These are phyloP conservation scores for Phasianus colchicus DNA, from an alignment of 2,113 vertebrate species.

Conservation along the genomic window DNA sequence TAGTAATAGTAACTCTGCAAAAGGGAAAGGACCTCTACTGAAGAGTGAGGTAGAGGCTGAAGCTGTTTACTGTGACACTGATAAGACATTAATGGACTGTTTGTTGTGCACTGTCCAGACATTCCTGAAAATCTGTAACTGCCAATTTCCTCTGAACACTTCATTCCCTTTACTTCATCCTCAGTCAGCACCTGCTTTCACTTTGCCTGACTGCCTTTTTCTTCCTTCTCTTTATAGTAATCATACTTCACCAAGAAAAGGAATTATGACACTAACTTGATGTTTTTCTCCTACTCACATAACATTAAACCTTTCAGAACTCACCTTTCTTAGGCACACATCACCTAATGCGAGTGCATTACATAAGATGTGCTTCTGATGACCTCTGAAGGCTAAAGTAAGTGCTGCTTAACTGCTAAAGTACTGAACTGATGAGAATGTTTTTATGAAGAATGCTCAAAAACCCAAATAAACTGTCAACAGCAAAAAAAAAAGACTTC, in stretches of 20 bases:
- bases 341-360: neutral
- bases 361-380: neutral
- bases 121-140: constrained; percentile 29
- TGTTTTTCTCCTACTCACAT: neutral
- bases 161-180: neutral
- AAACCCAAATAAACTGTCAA: neutral
- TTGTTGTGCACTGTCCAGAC: constrained; percentile 5
- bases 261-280: neutral
- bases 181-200: neutral
- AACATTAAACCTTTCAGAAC: neutral
- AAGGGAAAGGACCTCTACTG: neutral
- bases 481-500: neutral
- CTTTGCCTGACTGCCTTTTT: neutral
- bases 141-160: constrained; percentile 30
- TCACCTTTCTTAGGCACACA: neutral
- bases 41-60: neutral
- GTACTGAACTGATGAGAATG: neutral
- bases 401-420: neutral
- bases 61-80: neutral
- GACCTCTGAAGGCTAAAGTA: neutral
- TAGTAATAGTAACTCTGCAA: neutral
- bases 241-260: neutral
- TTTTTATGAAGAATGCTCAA: neutral
- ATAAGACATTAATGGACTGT: neutral
- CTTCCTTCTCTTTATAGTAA: neutral